phyloP scores from a whole-genome alignment of 1,140 invertebrate species.

The Pseudomyrmex gracilis region DNA sequence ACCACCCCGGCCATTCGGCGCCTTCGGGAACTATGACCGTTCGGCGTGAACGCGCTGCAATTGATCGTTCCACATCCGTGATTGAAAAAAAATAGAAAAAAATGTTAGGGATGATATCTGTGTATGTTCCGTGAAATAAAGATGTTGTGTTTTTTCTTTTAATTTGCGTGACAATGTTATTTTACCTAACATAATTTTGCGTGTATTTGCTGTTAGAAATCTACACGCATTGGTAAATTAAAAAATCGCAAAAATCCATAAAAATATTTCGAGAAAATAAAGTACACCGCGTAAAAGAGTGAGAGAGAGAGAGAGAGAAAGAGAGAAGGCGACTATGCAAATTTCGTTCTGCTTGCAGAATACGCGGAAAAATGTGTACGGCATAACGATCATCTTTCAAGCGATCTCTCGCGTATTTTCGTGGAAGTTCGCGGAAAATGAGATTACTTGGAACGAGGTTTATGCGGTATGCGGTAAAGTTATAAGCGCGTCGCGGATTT shows the following conservation, averaged over 20 bases:
- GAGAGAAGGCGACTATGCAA: not conserved
- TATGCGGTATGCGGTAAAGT: conserved; percentile 31
- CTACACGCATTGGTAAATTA: too few species aligned
- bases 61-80: not conserved
- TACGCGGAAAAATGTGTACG: conserved; percentile 30
- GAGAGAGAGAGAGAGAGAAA: not conserved
- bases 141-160: too few species aligned
- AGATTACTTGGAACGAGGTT: conserved; percentile 44
- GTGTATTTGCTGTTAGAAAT: too few species aligned
- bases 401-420: not conserved
- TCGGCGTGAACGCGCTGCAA: conserved; percentile 20
- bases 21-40: conserved; percentile 21
- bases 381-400: conserved; percentile 31
- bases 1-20: conserved; percentile 27
- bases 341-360: not conserved
- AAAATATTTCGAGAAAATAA: too few species aligned
- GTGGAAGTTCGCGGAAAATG: conserved; percentile 23
- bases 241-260: too few species aligned
- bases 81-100: conserved; percentile 1
- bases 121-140: too few species aligned
- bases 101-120: too few species aligned
- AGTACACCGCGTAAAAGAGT: too few species aligned
- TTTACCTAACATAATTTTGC: too few species aligned
- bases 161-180: too few species aligned
- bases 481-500: conserved; percentile 36